Evolutionary conservation across 2,113 vertebrate genomes (phyloP).

Genomic region (Felis catus): DNA sequence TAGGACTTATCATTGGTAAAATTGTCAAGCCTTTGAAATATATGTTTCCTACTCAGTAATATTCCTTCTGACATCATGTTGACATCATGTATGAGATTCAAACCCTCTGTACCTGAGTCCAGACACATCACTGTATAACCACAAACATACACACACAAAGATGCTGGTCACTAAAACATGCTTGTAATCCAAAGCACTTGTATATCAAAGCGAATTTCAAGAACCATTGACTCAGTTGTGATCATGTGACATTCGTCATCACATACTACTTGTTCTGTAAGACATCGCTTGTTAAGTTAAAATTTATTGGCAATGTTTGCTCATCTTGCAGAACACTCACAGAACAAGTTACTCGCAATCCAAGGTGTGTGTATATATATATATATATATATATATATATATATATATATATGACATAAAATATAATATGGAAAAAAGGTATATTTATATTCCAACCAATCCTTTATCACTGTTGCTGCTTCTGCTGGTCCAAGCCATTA

Average conservation of each 20-base stretch:
- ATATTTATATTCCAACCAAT: not conserved
- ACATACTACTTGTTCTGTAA: too few species aligned
- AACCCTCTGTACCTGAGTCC: not conserved
- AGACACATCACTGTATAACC: not conserved
- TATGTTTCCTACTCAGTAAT: not conserved
- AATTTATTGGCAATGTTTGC: too few species aligned
- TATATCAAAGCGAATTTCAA: too few species aligned
- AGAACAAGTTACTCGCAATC: too few species aligned
- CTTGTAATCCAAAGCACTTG: too few species aligned
- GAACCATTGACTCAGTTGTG: too few species aligned
- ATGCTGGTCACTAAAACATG: not conserved
- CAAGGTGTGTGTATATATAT: not conserved
- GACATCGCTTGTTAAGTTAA: too few species aligned
- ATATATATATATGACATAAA: not conserved
- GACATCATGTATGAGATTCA: not conserved
- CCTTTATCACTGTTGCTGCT: not conserved
- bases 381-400: not conserved
- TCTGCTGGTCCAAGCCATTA: not conserved
- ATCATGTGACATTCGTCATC: too few species aligned
- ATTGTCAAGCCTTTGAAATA: not conserved
- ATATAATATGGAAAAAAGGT: not conserved
- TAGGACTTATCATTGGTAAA: not conserved
- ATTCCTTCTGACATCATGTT: not conserved
- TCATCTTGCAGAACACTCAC: too few species aligned
- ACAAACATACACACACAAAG: not conserved